Evolutionary conservation across 64 coral and sea anemone species (phyloP), one percentile per base, ranked within the genome.

Genomic region (Astreopora myriophthalma): DNA sequence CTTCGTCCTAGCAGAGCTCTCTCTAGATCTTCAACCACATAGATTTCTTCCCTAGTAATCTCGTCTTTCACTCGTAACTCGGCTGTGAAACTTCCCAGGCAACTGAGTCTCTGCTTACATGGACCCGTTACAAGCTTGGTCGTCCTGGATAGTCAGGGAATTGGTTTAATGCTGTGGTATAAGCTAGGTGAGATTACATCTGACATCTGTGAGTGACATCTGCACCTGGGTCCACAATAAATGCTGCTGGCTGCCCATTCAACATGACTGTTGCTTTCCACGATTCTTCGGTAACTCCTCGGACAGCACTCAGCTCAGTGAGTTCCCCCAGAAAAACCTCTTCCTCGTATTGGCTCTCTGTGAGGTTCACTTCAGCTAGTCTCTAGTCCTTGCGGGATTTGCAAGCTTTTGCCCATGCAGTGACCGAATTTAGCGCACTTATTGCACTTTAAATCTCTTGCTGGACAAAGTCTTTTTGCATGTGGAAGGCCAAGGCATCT

Each of bases 401-500:
- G 64, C 79, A 84, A 44, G 79, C 58, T 33, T 84, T 84, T 1
- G 79, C 58, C 52, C 79, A 64, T 19, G n/a, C n/a, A n/a, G n/a
- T n/a, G n/a, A n/a, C n/a, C n/a, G n/a, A n/a, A n/a, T n/a, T n/a
- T 64, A 28, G 5, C 49, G 26, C 31, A 35, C 23, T 17, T 84
- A 64, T 11, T 17, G 51, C 9, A 38, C 34, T 9, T 12, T 34
- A 16, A 36, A 20, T 84, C 51, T 36, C 79, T 16, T 9, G 79
- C 52, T 84, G 58, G 67, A 24, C 67, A 86, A 26, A 14, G 63
- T 73, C 51, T 87, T 24, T 73, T 73, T 87, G 25, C 39, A 26
- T 73, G 85, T 70, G 14, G 5, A 42, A 20, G 67, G 31, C 68
- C 40, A 16, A 49, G 71, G 49, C 85, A 73, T 25, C 66, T 87